A percentile compares a stretch with the other conserved stretches of the same genome.
phyloP scores from a whole-genome alignment of 2,888 invertebrate species.

The Diaphora mendica region DNA sequence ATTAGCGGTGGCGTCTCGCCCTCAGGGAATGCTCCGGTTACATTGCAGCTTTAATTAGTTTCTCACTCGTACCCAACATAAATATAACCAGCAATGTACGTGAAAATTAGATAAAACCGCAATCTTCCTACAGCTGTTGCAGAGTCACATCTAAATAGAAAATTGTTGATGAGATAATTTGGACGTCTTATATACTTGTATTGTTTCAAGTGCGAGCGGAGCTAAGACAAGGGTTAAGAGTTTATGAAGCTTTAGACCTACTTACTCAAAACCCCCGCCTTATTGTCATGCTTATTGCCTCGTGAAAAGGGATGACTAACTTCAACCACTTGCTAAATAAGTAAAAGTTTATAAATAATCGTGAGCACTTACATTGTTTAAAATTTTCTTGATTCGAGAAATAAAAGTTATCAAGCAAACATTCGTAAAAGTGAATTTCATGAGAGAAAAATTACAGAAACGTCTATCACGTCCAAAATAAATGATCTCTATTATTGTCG shows the following conservation, averaged over 20 bases:
- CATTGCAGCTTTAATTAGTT: slow-evolving; percentile 68
- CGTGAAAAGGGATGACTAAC: background rate
- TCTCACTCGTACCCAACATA: slow-evolving; percentile 43
- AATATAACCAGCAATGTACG: slow-evolving; percentile 40
- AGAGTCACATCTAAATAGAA: slow-evolving; percentile 12
- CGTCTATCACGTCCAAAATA: background rate
- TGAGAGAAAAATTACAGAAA: background rate
- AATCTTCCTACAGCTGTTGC: slow-evolving; percentile 22
- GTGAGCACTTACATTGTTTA: background rate
- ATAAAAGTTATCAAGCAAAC: background rate
- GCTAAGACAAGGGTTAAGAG: background rate
- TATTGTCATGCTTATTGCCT: slow-evolving; percentile 1
- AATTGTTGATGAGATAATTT: slow-evolving; percentile 13
- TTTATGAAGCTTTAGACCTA: background rate
- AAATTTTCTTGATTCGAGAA: background rate
- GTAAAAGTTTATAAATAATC: background rate
- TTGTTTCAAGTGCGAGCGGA: slow-evolving; percentile 1
- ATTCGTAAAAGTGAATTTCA: background rate
- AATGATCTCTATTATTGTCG: background rate
- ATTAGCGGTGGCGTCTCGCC: slow-evolving; percentile 52
- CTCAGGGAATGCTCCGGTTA: slow-evolving; percentile 53
- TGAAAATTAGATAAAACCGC: slow-evolving; percentile 29
- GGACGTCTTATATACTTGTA: slow-evolving; percentile 8
- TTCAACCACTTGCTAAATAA: background rate
- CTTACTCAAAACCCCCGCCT: background rate